Evolutionary conservation across 2,797 vertebrate species (phyloP).

Genomic region (Labroides dimidiatus): DNA sequence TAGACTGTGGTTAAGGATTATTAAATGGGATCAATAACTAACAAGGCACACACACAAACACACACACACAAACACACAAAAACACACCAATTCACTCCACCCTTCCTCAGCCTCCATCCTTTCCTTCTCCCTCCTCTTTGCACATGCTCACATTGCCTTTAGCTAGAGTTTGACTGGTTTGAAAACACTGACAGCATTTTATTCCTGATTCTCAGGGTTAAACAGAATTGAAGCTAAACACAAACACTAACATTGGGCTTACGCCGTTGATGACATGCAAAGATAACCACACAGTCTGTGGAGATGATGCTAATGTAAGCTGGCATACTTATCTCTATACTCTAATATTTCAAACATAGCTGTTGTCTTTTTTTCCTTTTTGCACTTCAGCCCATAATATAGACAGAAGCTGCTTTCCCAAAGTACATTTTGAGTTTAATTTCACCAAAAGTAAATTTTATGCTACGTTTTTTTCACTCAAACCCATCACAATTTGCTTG

Average conservation of each 20-base stretch:
- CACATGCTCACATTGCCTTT: slow-evolving; percentile 9
- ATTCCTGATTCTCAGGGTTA: background rate
- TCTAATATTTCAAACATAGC: too few relatives aligned
- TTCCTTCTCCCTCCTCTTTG: background rate
- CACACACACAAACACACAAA: slow-evolving; percentile 2
- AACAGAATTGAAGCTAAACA: background rate
- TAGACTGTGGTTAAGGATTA: slow-evolving; percentile 76
- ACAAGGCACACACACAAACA: slow-evolving; percentile 64
- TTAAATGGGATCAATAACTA: slow-evolving; percentile 84
- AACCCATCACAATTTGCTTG: too few relatives aligned
- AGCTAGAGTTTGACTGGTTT: slow-evolving; percentile 2
- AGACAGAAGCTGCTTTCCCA: too few relatives aligned
- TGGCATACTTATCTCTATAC: background rate
- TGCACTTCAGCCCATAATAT: too few relatives aligned
- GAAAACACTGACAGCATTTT: background rate
- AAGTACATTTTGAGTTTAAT: too few relatives aligned
- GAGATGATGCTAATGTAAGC: too few relatives aligned
- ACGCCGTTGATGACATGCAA: background rate
- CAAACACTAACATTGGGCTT: too few relatives aligned
- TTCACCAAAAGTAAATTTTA: too few relatives aligned
- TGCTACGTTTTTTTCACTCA: too few relatives aligned
- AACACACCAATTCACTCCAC: background rate
- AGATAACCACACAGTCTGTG: background rate
- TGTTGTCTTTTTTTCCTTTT: too few relatives aligned
- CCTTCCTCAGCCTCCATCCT: background rate